These are phyloP conservation scores for Hyperoodon ampullatus DNA, from an alignment of 2,113 vertebrate species.

Conservation along the genomic window DNA sequence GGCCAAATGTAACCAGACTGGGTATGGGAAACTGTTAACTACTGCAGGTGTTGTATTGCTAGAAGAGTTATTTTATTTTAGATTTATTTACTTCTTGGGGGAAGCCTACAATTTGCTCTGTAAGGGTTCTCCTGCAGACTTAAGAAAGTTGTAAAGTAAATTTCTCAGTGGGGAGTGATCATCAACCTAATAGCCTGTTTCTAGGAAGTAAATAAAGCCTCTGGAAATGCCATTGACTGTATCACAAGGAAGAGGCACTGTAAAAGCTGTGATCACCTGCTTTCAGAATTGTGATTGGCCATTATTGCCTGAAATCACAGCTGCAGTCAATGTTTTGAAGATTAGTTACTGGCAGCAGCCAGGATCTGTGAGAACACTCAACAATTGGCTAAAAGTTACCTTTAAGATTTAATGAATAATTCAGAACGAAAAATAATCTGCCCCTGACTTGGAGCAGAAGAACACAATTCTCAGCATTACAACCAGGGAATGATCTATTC, in stretches of 20 bases:
- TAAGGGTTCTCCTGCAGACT: background rate
- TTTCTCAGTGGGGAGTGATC: conserved; percentile 41
- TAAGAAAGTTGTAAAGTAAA: conserved; percentile 49
- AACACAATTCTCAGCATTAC: background rate
- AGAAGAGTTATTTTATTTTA: conserved; percentile 39
- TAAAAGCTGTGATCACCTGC: background rate
- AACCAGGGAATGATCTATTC: background rate
- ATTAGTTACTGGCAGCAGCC: background rate
- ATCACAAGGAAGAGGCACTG: background rate
- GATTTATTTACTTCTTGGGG: conserved; percentile 41
- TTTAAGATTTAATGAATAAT: conserved; percentile 43
- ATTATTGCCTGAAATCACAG: background rate
- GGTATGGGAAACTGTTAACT: conserved; percentile 32
- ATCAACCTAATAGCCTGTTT: background rate
- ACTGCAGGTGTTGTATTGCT: background rate
- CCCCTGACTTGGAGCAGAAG: background rate
- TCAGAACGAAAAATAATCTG: background rate
- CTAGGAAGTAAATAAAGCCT: conserved; percentile 11
- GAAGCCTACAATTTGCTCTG: conserved; percentile 35
- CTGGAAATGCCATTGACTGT: background rate
- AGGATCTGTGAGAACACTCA: background rate
- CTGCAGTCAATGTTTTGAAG: background rate
- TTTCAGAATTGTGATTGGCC: background rate
- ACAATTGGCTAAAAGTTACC: background rate
- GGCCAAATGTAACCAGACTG: conserved; percentile 24